Evolutionary conservation across 1,140 invertebrate genomes (phyloP).

Genomic region (Cardiocondyla obscurior): DNA sequence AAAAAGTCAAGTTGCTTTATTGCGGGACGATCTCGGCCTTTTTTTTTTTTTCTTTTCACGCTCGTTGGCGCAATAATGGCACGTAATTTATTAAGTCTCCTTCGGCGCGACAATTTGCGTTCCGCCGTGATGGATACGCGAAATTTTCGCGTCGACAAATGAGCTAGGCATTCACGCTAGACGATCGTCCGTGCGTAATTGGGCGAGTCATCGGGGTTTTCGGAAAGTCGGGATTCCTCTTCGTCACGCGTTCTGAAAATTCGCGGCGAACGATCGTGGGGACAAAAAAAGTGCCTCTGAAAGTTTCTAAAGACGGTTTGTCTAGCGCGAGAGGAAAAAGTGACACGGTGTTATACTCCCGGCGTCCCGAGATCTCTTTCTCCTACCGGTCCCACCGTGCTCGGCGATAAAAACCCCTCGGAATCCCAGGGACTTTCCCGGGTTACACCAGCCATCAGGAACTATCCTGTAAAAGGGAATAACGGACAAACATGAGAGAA

Average conservation of each 20-base stretch:
- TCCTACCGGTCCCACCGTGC: background rate
- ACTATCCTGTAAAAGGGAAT: slow-evolving; percentile 15
- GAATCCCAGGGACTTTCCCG: slow-evolving; percentile 3
- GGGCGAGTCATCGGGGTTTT: slow-evolving; percentile 18
- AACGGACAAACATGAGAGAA: slow-evolving; percentile 9
- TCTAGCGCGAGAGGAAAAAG: slow-evolving; percentile 20
- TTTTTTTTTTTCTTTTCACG: background rate
- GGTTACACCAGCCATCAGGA: slow-evolving; percentile 27
- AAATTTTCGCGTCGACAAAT: background rate
- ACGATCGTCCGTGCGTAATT: background rate
- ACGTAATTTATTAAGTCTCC: background rate
- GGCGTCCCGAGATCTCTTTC: background rate
- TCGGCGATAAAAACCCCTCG: slow-evolving; percentile 35
- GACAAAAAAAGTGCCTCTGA: background rate
- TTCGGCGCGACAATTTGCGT: background rate
- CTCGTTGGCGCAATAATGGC: background rate
- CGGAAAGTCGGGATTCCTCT: slow-evolving; percentile 9
- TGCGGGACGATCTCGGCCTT: background rate
- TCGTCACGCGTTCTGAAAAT: slow-evolving; percentile 3
- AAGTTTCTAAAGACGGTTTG: slow-evolving; percentile 43
- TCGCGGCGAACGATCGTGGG: slow-evolving; percentile 34
- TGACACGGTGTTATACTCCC: slow-evolving; percentile 11
- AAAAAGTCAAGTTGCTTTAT: slow-evolving; percentile 6
- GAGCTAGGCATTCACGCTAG: background rate
- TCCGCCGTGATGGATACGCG: background rate